Evolutionary conservation across 1,140 invertebrate genomes (phyloP).

Genomic region (Zaprionus camerounensis): DNA sequence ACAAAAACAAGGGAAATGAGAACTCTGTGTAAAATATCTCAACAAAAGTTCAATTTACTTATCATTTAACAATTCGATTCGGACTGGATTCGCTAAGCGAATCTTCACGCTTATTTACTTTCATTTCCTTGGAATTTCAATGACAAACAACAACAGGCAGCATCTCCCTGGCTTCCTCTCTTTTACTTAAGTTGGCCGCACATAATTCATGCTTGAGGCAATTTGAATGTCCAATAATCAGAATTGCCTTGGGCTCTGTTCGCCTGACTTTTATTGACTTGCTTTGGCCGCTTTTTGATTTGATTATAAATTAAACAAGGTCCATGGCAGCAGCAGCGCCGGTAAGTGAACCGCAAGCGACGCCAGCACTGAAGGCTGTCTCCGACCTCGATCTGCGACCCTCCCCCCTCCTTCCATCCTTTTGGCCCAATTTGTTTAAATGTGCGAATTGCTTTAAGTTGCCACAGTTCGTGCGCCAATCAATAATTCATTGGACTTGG

Average conservation of each 20-base stretch:
- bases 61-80: conserved; percentile 63
- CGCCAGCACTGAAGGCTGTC: conserved; percentile 44
- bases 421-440: conserved; percentile 46
- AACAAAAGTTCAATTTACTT: conserved; percentile 76
- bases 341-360: conserved; percentile 37
- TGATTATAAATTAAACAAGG: conserved; percentile 76
- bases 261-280: conserved; percentile 73
- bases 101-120: conserved; percentile 80
- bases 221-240: conserved; percentile 78
- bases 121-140: conserved; percentile 68
- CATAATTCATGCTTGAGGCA: conserved; percentile 81
- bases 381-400: not conserved
- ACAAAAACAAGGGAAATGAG: conserved; percentile 3
- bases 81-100: conserved; percentile 61
- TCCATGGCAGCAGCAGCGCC: conserved; percentile 47
- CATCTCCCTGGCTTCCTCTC: conserved; percentile 1
- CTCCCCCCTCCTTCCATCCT: no score
- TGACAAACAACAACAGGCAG: conserved; percentile 52
- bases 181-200: conserved; percentile 42
- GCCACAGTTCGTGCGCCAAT: conserved; percentile 29
- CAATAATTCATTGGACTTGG: conserved; percentile 67
- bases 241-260: conserved; percentile 72
- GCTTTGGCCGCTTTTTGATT: conserved; percentile 60
- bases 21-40: conserved; percentile 18
- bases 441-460: conserved; percentile 27